Evolutionary conservation across 2,113 vertebrate genomes (phyloP).

Genomic region (Crypturellus undulatus): DNA sequence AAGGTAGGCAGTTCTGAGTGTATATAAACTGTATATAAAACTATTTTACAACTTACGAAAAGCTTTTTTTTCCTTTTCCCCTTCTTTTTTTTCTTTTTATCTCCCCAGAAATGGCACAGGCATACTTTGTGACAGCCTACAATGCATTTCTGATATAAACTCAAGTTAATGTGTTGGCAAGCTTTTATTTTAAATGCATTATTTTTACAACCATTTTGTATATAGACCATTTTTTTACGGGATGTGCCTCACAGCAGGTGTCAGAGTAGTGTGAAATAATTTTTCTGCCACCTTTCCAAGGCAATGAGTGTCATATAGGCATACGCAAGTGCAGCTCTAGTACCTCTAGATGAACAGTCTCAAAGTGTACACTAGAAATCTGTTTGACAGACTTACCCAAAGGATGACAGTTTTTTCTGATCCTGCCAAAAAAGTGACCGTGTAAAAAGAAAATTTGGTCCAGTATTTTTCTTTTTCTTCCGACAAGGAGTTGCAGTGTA

Average conservation of each 20-base stretch:
- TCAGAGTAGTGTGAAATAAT: slow-evolving; percentile 67
- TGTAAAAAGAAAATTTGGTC: slow-evolving; percentile 44
- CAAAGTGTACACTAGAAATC: slow-evolving; percentile 62
- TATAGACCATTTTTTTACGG: background rate
- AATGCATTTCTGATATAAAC: background rate
- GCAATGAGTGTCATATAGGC: slow-evolving; percentile 77
- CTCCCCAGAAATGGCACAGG: background rate
- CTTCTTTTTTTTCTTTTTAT: background rate
- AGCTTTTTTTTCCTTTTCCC: too few species aligned
- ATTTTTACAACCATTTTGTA: background rate
- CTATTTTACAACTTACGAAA: background rate
- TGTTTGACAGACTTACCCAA: slow-evolving; percentile 71
- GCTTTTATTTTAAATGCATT: background rate
- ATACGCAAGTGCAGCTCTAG: slow-evolving; percentile 71
- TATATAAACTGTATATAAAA: background rate
- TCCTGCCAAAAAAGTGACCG: slow-evolving; percentile 38
- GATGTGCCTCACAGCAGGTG: slow-evolving; percentile 6
- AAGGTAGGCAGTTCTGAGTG: background rate
- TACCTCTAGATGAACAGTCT: slow-evolving; percentile 62
- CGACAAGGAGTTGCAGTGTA: background rate
- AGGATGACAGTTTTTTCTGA: slow-evolving; percentile 62
- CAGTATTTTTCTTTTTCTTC: slow-evolving; percentile 4
- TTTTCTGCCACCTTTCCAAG: slow-evolving; percentile 77
- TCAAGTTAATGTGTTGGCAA: background rate
- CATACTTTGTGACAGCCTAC: background rate